Conservation (phyloP, 2,888 invertebrate species). For the Chymomyza amoena region DNA sequence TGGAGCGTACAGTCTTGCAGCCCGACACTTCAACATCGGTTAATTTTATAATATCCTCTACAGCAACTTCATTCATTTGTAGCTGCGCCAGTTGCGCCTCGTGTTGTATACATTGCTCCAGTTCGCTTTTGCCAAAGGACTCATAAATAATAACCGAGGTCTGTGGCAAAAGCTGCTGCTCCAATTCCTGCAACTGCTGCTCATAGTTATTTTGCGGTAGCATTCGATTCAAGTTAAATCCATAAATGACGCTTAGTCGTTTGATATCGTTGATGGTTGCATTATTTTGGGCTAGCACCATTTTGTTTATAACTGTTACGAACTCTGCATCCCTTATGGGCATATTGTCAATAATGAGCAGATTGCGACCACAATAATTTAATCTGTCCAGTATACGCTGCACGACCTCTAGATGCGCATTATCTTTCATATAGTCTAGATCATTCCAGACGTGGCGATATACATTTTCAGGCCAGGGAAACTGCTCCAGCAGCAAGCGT, state of each 20-base stretch:
- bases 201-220: constrained; percentile 26
- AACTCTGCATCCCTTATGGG: constrained; percentile 45
- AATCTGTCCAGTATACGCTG: constrained; percentile 43
- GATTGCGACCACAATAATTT: constrained; percentile 73
- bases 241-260: constrained; percentile 63
- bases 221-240: constrained; percentile 69
- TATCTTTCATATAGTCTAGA: constrained; percentile 4
- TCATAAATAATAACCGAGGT: constrained; percentile 62
- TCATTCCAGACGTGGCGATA: constrained; percentile 66
- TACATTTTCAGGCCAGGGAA: constrained; percentile 75
- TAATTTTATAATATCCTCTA: constrained; percentile 60
- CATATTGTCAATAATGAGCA: constrained; percentile 75
- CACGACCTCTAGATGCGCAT: constrained; percentile 35
- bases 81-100: constrained; percentile 54
- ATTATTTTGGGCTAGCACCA: constrained; percentile 10
- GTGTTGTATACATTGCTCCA: constrained; percentile 66
- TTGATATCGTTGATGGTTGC: constrained; percentile 18
- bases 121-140: constrained; percentile 50
- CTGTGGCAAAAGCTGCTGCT: constrained; percentile 42
- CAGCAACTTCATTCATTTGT: constrained; percentile 39
- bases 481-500: constrained; percentile 56
- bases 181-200: constrained; percentile 27
- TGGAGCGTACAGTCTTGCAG: constrained; percentile 75
- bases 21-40: constrained; percentile 65
- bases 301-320: constrained; percentile 53